A percentile compares a stretch with the other conserved stretches of the same genome.
These are phyloP conservation scores for Akabosia matsudoensis DNA, from an alignment of 1,140 invertebrate species.

Conservation along the genomic window DNA sequence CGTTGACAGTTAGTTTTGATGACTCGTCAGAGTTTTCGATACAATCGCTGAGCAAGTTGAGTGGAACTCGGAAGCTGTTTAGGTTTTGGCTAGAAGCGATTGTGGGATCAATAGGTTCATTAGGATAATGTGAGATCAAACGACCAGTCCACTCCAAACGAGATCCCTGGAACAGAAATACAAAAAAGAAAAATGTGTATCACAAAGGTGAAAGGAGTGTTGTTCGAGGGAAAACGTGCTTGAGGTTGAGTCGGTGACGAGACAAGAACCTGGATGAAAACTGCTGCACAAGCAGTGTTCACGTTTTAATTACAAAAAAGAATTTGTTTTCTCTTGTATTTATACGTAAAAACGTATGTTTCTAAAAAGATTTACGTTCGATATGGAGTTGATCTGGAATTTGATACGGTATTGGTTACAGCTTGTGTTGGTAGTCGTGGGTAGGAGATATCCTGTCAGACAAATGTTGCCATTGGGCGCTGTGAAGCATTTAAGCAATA, in stretches of 20 bases:
- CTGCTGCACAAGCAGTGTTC: too few species aligned
- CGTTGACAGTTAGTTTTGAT: neutral
- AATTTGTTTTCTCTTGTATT: too few species aligned
- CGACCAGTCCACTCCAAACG: conserved; percentile 6
- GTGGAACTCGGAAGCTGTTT: neutral
- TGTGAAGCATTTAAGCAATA: neutral
- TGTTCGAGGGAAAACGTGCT: too few species aligned
- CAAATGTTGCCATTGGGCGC: neutral
- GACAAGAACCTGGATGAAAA: too few species aligned
- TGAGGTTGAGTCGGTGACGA: too few species aligned
- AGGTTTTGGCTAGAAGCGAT: neutral
- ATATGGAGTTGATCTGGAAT: neutral
- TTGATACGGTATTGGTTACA: neutral
- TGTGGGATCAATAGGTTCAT: neutral
- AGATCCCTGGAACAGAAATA: neutral
- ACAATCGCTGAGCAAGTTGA: neutral
- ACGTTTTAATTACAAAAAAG: neutral
- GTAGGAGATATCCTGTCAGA: neutral
- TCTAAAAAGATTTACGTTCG: neutral
- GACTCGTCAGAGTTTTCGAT: neutral
- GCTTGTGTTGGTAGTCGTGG: neutral
- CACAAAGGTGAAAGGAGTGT: neutral
- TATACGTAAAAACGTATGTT: too few species aligned
- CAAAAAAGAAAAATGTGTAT: neutral
- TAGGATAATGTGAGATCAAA: neutral